Base-by-base conservation (phyloP, 2,113 vertebrate genomes). In the Bothrops jararaca region DNA sequence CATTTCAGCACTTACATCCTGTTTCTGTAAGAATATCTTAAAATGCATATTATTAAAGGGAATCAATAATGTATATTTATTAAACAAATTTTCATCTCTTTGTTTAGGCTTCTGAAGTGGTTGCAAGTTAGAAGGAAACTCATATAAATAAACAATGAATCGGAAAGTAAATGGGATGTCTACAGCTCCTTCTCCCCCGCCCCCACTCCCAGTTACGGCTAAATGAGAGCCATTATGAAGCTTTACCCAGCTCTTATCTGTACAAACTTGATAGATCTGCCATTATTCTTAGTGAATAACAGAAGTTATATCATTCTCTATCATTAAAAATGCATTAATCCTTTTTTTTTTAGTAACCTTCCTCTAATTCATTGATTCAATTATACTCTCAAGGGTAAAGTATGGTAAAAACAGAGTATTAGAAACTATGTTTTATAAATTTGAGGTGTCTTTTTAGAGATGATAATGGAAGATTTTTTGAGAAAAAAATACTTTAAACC, bases 251-350 rank as follows among this genome's bases (percentile, higher is more conserved):
- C 94, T 96, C 94, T 96, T 95, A 94, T 95, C 92, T 80, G 3
- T 94, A 93, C 52, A 95, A 95, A 94, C 90, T 85, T 96, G 92
- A 95, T 91, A 97, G 96, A 96, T 93, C 94, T 96, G 92, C 95
- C 93, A 93, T 97, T 95, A 94, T 96, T 96, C 94, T 95, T 94
- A 88, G 95, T 80, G 94, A 96, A 94, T 95, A 96, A 92, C 94
- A 95, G 95, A 96, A 97, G 95, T 96, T 94, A 89, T 95, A 94
- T 94, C 91, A 97, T 91, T 93, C 88, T 29, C 24, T 95, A 95
- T 96, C 96, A 97, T 97, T 97, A 96, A 96, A 97, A 97, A 96
- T 95, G 39, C 92, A 97, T 97, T 91, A 92, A 94, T 94, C 88
- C 95, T 95, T 95, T 97, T 74, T 97, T 74, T 80, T 97, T 95